Evolutionary conservation across 1,140 invertebrate species (phyloP), one percentile per base, ranked within the genome.

Genomic region (Archegozetes longisetosus): DNA sequence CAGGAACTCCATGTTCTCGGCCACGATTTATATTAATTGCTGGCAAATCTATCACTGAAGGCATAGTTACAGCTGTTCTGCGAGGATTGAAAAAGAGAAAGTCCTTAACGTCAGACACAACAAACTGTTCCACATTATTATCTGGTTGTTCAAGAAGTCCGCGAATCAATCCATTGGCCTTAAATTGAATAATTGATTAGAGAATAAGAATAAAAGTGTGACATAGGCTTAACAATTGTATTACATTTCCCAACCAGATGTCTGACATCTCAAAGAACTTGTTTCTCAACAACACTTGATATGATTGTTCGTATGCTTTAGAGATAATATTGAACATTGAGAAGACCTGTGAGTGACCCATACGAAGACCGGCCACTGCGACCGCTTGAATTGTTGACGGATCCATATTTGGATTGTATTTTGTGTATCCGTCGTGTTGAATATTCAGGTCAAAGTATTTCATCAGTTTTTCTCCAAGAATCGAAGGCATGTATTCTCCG

Each of bases 291-390:
- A 32, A n/a, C 20, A 60, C 60, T 25, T 32, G 23, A 29, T 54
- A 58, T 2, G 61, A 57, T 22, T 46, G 32, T 6, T 17, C 32
- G 32, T 40, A 9, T 6, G 6, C 32, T 24, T 51, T 58, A 47
- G 49, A 50, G 47, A 58, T 6, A 6, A 63, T 60, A 46, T 53
- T 56, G 50, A 64, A 66, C 47, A 56, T 50, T 25, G 23, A 56
- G n/a, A 50, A 64, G 23, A 97, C 77, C 23, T 97, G 71, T 0
- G 89, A 91, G 71, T 97, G 93, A 0, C 94, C 94, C 70, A 97
- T 94, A 59, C 89, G 78, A 73, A 84, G 92, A 1, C 88, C 82
- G 28, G 80, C 81, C 2, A 80, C 73, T 2, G 79, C 75, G 66
- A 83, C 82, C 55, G 76, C 78, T 67, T 82, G 82, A 2, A 74